phyloP scores from a whole-genome alignment of 2,113 vertebrate species.

The Notothenia rossii region DNA sequence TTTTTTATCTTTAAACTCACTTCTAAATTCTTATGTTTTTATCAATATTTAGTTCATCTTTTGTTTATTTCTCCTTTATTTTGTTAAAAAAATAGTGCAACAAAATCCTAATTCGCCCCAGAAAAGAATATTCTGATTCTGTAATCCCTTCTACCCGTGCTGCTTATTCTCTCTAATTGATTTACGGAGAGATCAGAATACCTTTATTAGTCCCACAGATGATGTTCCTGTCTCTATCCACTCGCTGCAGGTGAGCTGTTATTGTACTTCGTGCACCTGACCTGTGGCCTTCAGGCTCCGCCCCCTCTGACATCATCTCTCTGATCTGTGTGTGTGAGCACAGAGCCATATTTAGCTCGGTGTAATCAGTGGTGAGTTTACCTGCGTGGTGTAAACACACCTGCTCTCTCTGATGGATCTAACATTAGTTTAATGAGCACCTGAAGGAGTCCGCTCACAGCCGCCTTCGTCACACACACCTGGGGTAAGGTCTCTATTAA shows the following conservation, averaged over 20 bases:
- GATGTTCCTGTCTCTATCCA: background rate
- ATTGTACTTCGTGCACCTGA: slow-evolving; percentile 57
- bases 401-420: slow-evolving; percentile 69
- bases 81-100: too few species aligned
- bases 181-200: too few species aligned
- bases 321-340: slow-evolving; percentile 81
- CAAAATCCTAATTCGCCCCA: too few species aligned
- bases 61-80: too few species aligned
- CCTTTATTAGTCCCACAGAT: too few species aligned
- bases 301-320: slow-evolving; percentile 78
- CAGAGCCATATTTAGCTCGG: slow-evolving; percentile 84
- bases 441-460: slow-evolving; percentile 56
- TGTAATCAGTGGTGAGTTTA: slow-evolving; percentile 78
- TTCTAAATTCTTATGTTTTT: too few species aligned
- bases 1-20: too few species aligned
- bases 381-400: slow-evolving; percentile 77
- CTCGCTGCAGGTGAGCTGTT: background rate
- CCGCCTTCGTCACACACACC: slow-evolving; percentile 16
- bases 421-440: slow-evolving; percentile 59
- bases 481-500: slow-evolving; percentile 63
- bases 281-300: slow-evolving; percentile 70
- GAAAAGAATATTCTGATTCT: too few species aligned
- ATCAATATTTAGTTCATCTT: too few species aligned
- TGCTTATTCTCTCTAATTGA: background rate
- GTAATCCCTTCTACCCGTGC: background rate